Evolutionary conservation across 2,888 invertebrate species (phyloP), one percentile per base, ranked within the genome.

Genomic region (Pimpla rufipes): DNA sequence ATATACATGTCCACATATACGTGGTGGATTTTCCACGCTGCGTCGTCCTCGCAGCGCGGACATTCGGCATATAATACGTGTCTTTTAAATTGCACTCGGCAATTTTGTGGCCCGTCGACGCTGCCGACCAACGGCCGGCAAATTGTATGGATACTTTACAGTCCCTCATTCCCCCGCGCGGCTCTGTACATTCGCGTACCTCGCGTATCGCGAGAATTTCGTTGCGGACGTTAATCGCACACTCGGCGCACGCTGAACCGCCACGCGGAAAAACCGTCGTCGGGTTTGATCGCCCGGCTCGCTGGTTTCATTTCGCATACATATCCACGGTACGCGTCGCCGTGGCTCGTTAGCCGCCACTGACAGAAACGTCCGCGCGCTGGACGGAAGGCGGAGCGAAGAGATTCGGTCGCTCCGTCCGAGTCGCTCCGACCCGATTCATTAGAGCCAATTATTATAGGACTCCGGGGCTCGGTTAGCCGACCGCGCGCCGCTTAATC

Each of bases 381-480:
- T 59, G 52, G 37, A 16, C 67, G 16, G 55, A 57, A 59, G 47
- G 40, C 11, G 35, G 23, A 29, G 23, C 21, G 40, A 57, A 18
- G 57, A 35, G n/a, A 29, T 29, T 37, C 37, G 10, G 45, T 42
- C 42, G n/a, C n/a, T 59, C 67, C 77, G 59, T 16, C 67, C 29
- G 59, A 71, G 73, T 67, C 75, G 57, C 79, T 79, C 79, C 85
- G 77, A 68, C 78, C 76, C 86, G 83, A 85, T 86, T 85, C 85
- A 81, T 85, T 82, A 82, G 79, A 75, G 80, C 74, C 82, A 86
- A 86, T 86, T 87, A 85, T 82, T 80, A 76, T 45, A 57, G 80
- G 64, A 78, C 78, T 40, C 59, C 8, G 45, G 35, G 16, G 50
- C 40, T 55, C 47, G 75, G 66, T 52, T 47, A 66, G 35, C n/a